These are phyloP conservation scores for Hypomecis punctinalis DNA, from an alignment of 2,888 invertebrate genomes.

Conservation along the genomic window DNA sequence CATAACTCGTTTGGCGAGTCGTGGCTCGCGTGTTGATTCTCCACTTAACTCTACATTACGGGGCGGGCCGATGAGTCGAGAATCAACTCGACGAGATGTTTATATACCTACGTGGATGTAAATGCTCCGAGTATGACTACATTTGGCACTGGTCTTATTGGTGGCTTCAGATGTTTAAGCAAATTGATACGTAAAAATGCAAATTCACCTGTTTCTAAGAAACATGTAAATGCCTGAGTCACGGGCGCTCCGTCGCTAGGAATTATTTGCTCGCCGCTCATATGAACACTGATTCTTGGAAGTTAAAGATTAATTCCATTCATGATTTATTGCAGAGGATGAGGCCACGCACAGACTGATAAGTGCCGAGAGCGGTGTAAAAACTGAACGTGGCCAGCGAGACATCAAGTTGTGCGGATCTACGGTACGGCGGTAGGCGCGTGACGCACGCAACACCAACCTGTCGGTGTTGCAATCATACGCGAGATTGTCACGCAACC, in stretches of 20 bases:
- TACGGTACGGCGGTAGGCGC: slow-evolving; percentile 62
- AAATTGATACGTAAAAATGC: slow-evolving; percentile 29
- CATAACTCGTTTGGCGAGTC: slow-evolving; percentile 75
- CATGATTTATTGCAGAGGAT: slow-evolving; percentile 8
- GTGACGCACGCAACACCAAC: slow-evolving; percentile 69
- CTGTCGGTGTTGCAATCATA: slow-evolving; percentile 61
- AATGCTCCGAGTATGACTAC: neutral
- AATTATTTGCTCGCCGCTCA: slow-evolving; percentile 3
- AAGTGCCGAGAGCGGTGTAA: slow-evolving; percentile 3
- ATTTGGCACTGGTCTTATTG: slow-evolving; percentile 18
- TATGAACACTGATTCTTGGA: slow-evolving; percentile 7
- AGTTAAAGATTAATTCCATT: neutral
- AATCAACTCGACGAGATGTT: slow-evolving; percentile 39
- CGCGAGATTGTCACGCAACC: slow-evolving; percentile 65
- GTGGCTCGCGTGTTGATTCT: slow-evolving; percentile 68
- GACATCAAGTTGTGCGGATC: slow-evolving; percentile 64
- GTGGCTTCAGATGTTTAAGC: slow-evolving; percentile 20
- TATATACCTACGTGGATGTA: slow-evolving; percentile 23
- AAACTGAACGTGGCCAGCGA: slow-evolving; percentile 46
- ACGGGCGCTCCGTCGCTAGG: slow-evolving; percentile 16
- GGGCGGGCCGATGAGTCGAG: slow-evolving; percentile 34
- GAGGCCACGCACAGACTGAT: slow-evolving; percentile 9
- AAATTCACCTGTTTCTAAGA: slow-evolving; percentile 28
- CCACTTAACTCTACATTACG: slow-evolving; percentile 52
- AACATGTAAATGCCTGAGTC: slow-evolving; percentile 28